These are phyloP conservation scores for Acipenser ruthenus DNA, from an alignment of 2,797 vertebrate species.

Conservation along the genomic window DNA sequence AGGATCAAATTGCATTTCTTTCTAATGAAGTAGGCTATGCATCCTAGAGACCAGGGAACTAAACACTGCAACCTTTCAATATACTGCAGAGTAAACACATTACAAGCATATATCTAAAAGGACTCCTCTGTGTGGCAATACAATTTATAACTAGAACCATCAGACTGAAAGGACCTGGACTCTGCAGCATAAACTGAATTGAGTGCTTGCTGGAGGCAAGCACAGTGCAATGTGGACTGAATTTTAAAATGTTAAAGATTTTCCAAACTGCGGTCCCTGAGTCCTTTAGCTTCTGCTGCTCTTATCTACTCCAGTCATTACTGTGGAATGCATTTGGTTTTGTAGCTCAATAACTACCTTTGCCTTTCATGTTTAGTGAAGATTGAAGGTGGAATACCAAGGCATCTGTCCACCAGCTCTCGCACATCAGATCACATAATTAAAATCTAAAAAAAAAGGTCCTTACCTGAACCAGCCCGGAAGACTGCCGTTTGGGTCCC, in stretches of 20 bases:
- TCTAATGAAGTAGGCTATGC: neutral
- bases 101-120: neutral
- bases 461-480: slow-evolving; percentile 67
- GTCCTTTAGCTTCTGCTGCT: slow-evolving; percentile 10
- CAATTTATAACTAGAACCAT: slow-evolving; percentile 4
- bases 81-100: neutral
- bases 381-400: neutral
- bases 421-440: slow-evolving; percentile 35
- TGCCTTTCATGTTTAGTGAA: neutral
- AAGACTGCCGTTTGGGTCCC: slow-evolving; percentile 65
- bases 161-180: neutral
- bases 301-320: slow-evolving; percentile 38
- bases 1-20: neutral
- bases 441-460: neutral
- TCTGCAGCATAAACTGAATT: slow-evolving; percentile 9
- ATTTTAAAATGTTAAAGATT: slow-evolving; percentile 33
- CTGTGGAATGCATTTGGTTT: slow-evolving; percentile 47
- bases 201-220: neutral
- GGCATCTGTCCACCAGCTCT: slow-evolving; percentile 34
- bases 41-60: slow-evolving; percentile 21
- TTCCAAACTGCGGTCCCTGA: slow-evolving; percentile 7
- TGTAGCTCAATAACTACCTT: slow-evolving; percentile 15
- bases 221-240: slow-evolving; percentile 25
- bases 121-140: neutral
- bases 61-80: slow-evolving; percentile 20